Percentiles rank a stretch among this genome's conserved stretches.
phyloP scores from a whole-genome alignment of 1,140 invertebrate genomes.

The Penaeus japonicus region DNA sequence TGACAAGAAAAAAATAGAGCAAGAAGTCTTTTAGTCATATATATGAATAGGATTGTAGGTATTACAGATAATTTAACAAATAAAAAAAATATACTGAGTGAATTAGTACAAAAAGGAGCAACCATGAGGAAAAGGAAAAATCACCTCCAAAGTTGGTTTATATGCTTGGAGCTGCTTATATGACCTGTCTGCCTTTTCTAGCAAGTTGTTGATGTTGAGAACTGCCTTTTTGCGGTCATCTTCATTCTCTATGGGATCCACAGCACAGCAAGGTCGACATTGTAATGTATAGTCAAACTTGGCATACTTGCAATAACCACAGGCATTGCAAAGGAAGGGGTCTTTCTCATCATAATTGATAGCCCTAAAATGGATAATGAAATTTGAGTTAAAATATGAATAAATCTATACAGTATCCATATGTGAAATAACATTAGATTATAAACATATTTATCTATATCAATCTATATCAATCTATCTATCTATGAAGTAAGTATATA shows the following conservation, averaged over 20 bases:
- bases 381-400: not conserved
- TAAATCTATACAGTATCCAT: not conserved
- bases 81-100: not conserved
- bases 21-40: too few relatives aligned
- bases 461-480: too few relatives aligned
- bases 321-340: constrained; percentile 97
- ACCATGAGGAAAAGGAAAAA: not conserved
- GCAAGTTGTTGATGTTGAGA: constrained; percentile 83
- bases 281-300: constrained; percentile 95
- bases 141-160: constrained; percentile 86
- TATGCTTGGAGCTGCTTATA: constrained; percentile 89
- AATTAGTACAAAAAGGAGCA: not conserved
- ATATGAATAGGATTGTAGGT: too few relatives aligned
- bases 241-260: constrained; percentile 96
- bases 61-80: not conserved
- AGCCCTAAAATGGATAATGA: constrained; percentile 70
- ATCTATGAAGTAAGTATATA: too few relatives aligned
- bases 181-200: constrained; percentile 94
- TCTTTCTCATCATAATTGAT: constrained; percentile 99
- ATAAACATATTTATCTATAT: too few relatives aligned
- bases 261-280: constrained; percentile 89
- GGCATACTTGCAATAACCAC: constrained; percentile 99
- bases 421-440: not conserved
- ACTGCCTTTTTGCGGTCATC: constrained; percentile 96
- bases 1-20: too few relatives aligned